Evolutionary conservation across 2,797 vertebrate genomes (phyloP).

Genomic region (Eleutherodactylus coqui): DNA sequence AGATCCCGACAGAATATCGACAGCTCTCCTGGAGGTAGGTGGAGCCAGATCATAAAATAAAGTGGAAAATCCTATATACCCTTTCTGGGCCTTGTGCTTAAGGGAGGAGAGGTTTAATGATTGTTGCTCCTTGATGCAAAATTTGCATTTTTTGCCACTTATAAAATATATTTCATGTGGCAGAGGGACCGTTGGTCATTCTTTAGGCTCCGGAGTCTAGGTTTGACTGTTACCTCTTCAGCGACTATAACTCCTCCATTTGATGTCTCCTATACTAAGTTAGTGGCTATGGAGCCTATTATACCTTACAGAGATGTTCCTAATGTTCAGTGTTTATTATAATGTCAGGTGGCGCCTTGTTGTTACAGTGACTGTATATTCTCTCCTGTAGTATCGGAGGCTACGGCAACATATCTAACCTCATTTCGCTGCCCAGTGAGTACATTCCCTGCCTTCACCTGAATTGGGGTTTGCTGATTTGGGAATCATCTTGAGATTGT

Average conservation of each 20-base stretch:
- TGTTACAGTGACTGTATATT: background rate
- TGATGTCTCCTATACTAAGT: too few relatives aligned
- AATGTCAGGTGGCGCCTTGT: background rate
- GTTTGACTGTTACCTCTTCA: too few relatives aligned
- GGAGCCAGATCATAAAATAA: background rate
- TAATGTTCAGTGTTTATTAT: background rate
- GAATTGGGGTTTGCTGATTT: background rate
- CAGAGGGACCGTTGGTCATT: too few relatives aligned
- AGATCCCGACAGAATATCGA: constrained; percentile 79
- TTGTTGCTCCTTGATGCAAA: too few relatives aligned
- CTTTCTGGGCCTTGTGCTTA: too few relatives aligned
- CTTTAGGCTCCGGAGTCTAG: too few relatives aligned
- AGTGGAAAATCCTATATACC: background rate
- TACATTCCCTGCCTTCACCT: constrained; percentile 22
- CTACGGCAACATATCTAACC: constrained; percentile 76
- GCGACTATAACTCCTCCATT: too few relatives aligned
- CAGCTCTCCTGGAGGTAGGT: constrained; percentile 82
- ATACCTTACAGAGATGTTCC: background rate
- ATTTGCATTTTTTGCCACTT: too few relatives aligned
- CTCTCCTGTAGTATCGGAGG: constrained; percentile 78
- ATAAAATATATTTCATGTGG: too few relatives aligned
- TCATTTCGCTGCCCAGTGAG: constrained; percentile 84
- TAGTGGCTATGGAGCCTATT: background rate
- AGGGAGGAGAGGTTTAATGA: too few relatives aligned
- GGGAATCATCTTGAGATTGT: too few relatives aligned